phyloP scores from a whole-genome alignment of 2,888 invertebrate genomes.

The Uloborus plumipes region DNA sequence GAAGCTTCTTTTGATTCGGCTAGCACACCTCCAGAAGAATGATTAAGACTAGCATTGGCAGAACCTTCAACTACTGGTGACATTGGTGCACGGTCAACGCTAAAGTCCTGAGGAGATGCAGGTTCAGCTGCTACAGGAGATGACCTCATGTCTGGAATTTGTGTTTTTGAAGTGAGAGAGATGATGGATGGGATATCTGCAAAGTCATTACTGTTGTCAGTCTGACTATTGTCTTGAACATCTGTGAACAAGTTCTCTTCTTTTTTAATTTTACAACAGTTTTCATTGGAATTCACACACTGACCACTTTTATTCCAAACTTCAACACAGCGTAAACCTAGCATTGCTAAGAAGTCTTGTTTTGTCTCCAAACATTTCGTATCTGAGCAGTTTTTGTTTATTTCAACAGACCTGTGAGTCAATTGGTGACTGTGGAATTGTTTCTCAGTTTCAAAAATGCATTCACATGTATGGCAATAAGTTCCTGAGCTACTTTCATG shows the following conservation, averaged over 20 bases:
- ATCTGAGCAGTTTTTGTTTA: not conserved
- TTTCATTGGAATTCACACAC: not conserved
- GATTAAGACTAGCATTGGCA: not conserved
- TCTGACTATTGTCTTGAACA: not conserved
- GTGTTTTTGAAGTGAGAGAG: slow-evolving; percentile 7
- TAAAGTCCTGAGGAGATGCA: not conserved
- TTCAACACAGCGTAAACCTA: not conserved
- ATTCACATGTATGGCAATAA: slow-evolving; percentile 4
- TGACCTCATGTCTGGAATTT: not conserved
- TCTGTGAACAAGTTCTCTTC: not conserved
- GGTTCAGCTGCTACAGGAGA: slow-evolving; percentile 8
- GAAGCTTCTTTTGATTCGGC: not conserved
- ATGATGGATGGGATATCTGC: slow-evolving; percentile 30
- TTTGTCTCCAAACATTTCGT: not conserved
- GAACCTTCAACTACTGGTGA: slow-evolving; percentile 9
- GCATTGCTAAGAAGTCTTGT: slow-evolving; percentile 1
- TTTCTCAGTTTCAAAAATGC: not conserved
- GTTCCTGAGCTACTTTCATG: not conserved
- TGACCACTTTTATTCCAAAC: not conserved
- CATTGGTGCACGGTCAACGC: not conserved
- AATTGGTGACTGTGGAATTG: not conserved
- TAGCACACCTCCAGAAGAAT: not conserved
- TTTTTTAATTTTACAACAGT: not conserved
- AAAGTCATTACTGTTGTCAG: slow-evolving; percentile 27
- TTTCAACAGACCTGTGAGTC: not conserved